phyloP scores from a whole-genome alignment of 2,113 vertebrate genomes.

The Labeo catla region DNA sequence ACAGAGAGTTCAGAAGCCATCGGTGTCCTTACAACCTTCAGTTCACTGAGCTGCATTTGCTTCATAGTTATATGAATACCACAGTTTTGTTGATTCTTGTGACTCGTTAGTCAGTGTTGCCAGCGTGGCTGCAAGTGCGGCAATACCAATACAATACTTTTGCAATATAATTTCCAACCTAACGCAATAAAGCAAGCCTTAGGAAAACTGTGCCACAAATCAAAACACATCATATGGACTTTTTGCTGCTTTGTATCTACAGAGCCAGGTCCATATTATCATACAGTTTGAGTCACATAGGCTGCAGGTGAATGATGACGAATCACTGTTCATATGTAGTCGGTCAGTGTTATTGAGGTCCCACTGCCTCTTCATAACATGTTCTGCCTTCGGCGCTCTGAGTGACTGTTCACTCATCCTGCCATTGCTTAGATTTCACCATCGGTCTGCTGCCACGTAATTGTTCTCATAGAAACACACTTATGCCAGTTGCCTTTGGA shows the following conservation, averaged over 20 bases:
- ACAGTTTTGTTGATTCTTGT: neutral
- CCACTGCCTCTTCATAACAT: neutral
- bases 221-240: slow-evolving; percentile 1
- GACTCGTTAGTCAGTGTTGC: neutral
- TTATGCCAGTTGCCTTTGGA: slow-evolving; percentile 56
- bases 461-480: slow-evolving; percentile 62
- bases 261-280: neutral
- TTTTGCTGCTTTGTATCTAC: slow-evolving; percentile 19
- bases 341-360: slow-evolving; percentile 12
- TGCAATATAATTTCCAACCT: neutral
- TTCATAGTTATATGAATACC: too few relatives aligned
- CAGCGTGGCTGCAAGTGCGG: neutral
- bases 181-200: slow-evolving; percentile 6
- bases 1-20: slow-evolving; percentile 30
- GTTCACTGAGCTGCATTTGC: slow-evolving; percentile 7
- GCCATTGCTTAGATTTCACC: slow-evolving; percentile 52
- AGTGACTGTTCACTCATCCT: slow-evolving; percentile 15
- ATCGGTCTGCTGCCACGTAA: slow-evolving; percentile 27
- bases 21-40: neutral
- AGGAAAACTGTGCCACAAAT: neutral
- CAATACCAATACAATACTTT: neutral
- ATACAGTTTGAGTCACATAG: slow-evolving; percentile 3
- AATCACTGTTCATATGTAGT: neutral
- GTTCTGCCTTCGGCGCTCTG: slow-evolving; percentile 6
- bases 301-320: slow-evolving; percentile 29